Conservation (phyloP, 2,113 vertebrate species). For the Rostratula benghalensis region DNA sequence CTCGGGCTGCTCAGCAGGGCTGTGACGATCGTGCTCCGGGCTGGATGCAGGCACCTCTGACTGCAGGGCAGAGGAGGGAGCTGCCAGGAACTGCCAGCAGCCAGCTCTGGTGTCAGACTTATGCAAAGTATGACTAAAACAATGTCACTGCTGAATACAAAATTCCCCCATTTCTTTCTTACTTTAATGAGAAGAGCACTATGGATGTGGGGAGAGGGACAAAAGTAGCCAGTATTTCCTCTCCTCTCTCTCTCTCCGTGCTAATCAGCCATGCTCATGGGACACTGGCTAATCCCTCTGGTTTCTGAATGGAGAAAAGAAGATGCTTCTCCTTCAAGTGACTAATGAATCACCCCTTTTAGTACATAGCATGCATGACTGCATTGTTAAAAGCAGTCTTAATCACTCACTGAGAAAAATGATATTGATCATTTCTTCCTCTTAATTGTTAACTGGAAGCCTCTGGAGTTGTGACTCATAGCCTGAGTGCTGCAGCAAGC, state of each 20-base stretch:
- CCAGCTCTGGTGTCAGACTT: neutral
- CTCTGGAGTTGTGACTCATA: slow-evolving; percentile 36
- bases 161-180: neutral
- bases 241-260: slow-evolving; percentile 1
- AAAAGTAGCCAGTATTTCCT: slow-evolving; percentile 41
- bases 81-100: neutral
- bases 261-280: neutral
- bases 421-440: slow-evolving; percentile 7
- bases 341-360: slow-evolving; percentile 53
- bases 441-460: slow-evolving; percentile 25
- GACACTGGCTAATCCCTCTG: neutral
- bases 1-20: neutral
- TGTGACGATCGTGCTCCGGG: neutral
- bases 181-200: neutral
- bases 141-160: neutral
- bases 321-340: slow-evolving; percentile 4
- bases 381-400: slow-evolving; percentile 48
- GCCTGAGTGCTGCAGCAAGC: neutral
- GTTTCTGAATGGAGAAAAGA: slow-evolving; percentile 24
- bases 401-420: slow-evolving; percentile 52
- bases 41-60: neutral
- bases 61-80: neutral
- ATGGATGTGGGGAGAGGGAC: slow-evolving; percentile 18
- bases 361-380: slow-evolving; percentile 37
- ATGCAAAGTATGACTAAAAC: neutral